Percentiles rank a stretch among this genome's conserved stretches.
Conservation (phyloP, 2,888 invertebrate genomes). For the Megaustenia siamemsis region DNA sequence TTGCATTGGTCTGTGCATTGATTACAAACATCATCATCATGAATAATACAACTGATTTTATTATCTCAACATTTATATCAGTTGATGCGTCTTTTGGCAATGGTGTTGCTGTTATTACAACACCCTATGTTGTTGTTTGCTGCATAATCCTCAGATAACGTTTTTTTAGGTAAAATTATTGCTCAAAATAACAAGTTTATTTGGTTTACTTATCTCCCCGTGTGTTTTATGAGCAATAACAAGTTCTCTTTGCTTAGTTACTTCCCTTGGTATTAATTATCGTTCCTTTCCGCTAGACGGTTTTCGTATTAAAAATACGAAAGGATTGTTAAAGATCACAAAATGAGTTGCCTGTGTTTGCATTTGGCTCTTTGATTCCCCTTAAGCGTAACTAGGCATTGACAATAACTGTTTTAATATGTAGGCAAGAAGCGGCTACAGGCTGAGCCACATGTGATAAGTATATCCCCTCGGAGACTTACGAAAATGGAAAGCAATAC, state of each 20-base stretch:
- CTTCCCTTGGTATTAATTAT: neutral
- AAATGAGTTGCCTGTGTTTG: constrained; percentile 5
- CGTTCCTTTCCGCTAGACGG: neutral
- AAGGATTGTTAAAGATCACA: neutral
- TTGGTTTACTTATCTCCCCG: constrained; percentile 11
- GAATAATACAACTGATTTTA: neutral
- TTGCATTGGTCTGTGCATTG: too few species aligned
- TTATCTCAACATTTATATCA: neutral
- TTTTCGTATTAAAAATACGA: neutral
- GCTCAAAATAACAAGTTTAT: neutral
- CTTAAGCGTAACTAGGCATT: neutral
- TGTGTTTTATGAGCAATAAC: neutral
- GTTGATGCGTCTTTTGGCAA: neutral
- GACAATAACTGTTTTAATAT: constrained; percentile 21
- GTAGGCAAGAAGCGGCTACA: neutral
- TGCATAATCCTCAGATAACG: neutral
- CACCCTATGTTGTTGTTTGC: neutral
- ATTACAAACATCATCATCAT: too few species aligned
- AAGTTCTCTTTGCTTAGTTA: neutral
- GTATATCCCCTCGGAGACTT: neutral
- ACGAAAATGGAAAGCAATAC: neutral
- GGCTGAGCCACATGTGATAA: neutral
- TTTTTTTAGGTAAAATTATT: neutral
- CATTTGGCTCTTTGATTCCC: constrained; percentile 13
- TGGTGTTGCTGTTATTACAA: neutral